phyloP scores from a whole-genome alignment of 2,888 invertebrate genomes.

The Clunio marinus region DNA sequence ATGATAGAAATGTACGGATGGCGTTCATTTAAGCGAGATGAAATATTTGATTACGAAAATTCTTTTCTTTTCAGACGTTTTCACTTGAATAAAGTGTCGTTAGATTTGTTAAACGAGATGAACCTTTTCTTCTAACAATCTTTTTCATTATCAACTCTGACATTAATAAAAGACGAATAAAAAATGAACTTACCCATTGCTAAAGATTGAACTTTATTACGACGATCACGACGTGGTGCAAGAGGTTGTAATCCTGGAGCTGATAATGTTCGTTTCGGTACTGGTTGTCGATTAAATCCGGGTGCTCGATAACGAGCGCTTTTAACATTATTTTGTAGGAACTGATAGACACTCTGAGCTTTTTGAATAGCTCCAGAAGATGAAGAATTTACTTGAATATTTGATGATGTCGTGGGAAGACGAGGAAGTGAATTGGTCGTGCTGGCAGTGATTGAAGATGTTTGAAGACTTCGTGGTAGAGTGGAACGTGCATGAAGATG shows the following conservation, averaged over 20 bases:
- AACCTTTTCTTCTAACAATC: background rate
- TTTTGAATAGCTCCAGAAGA: conserved; percentile 54
- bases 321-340: conserved; percentile 65
- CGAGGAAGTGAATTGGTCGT: conserved; percentile 75
- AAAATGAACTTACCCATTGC: conserved; percentile 58
- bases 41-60: no score
- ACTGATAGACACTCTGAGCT: conserved; percentile 61
- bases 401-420: conserved; percentile 59
- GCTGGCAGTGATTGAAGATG: conserved; percentile 53
- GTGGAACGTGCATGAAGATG: conserved; percentile 56
- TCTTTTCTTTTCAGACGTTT: background rate
- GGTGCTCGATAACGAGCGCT: conserved; percentile 84
- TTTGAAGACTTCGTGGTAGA: conserved; percentile 60
- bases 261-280: conserved; percentile 69
- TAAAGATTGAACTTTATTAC: conserved; percentile 53
- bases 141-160: background rate
- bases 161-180: conserved; percentile 19
- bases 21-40: no score
- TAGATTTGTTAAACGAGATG: background rate
- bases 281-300: conserved; percentile 63
- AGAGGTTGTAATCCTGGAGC: conserved; percentile 66
- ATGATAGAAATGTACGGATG: no score
- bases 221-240: conserved; percentile 58
- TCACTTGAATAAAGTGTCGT: background rate
- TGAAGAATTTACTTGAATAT: conserved; percentile 42